Percentiles rank a stretch among this genome's conserved stretches.
Conservation (phyloP, 1,140 invertebrate genomes). For the Bombus breviceps region DNA sequence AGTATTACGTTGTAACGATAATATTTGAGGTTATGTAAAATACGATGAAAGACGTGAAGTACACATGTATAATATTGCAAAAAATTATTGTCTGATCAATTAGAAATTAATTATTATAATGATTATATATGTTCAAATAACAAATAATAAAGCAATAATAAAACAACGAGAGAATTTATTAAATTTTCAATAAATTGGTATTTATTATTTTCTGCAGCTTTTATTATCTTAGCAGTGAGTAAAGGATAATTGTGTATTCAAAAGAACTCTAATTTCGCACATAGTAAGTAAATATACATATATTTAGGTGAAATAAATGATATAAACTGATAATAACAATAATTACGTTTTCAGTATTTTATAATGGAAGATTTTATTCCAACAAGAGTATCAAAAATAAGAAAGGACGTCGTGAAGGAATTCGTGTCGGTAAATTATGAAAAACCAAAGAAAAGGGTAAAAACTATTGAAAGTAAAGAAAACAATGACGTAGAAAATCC, state of each 20-base stretch:
- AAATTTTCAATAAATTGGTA: neutral
- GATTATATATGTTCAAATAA: neutral
- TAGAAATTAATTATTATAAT: neutral
- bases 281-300: neutral
- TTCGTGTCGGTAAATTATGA: conserved; percentile 82
- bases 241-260: neutral
- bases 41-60: neutral
- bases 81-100: neutral
- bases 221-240: no score
- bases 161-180: neutral
- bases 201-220: neutral
- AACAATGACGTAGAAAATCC: neutral
- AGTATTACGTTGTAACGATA: no score
- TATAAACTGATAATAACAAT: neutral
- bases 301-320: neutral
- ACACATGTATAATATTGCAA: neutral
- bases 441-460: conserved; percentile 81
- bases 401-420: conserved; percentile 78
- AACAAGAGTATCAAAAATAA: conserved; percentile 83
- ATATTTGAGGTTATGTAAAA: neutral
- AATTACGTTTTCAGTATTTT: conserved; percentile 34
- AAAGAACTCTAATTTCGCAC: neutral
- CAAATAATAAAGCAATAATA: neutral
- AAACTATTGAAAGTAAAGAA: neutral
- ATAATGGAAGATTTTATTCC: conserved; percentile 79